These are phyloP conservation scores for Cosmopolites sordidus DNA, from an alignment of 2,888 invertebrate genomes.

Conservation along the genomic window DNA sequence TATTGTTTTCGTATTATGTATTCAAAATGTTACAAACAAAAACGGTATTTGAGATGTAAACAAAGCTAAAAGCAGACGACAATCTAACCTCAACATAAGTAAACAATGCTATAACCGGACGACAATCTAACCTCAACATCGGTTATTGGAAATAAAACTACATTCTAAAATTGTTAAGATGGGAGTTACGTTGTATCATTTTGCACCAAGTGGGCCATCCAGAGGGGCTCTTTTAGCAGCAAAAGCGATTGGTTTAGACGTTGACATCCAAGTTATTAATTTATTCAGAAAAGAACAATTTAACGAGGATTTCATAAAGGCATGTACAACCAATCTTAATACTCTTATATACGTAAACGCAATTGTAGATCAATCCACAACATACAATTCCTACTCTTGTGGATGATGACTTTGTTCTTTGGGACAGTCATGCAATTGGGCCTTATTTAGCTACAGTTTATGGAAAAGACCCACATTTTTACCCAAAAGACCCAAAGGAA, in stretches of 20 bases:
- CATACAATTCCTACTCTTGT: constrained; percentile 65
- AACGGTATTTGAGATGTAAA: no score
- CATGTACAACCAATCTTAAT: constrained; percentile 25
- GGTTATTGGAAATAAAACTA: no score
- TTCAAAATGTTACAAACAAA: no score
- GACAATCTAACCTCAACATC: no score
- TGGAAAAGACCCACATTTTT: constrained; percentile 54
- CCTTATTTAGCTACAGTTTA: constrained; percentile 60
- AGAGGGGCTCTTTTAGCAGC: constrained; percentile 59
- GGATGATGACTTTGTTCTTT: constrained; percentile 61
- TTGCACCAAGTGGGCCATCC: constrained; percentile 59
- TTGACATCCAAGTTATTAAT: constrained; percentile 53
- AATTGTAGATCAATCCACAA: constrained; percentile 64
- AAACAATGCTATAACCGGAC: no score
- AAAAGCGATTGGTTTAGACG: constrained; percentile 54
- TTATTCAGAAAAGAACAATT: constrained; percentile 58
- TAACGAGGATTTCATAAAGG: constrained; percentile 52
- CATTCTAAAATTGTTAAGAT: no score
- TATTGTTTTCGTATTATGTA: no score
- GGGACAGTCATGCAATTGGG: constrained; percentile 66
- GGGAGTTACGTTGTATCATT: constrained; percentile 58
- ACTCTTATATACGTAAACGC: constrained; percentile 31
- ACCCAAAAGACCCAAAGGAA: constrained; percentile 56
- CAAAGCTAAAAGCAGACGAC: no score
- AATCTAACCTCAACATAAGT: no score